These are phyloP conservation scores for Pygoscelis antarcticus DNA, from an alignment of 2,113 vertebrate genomes.

Conservation along the genomic window DNA sequence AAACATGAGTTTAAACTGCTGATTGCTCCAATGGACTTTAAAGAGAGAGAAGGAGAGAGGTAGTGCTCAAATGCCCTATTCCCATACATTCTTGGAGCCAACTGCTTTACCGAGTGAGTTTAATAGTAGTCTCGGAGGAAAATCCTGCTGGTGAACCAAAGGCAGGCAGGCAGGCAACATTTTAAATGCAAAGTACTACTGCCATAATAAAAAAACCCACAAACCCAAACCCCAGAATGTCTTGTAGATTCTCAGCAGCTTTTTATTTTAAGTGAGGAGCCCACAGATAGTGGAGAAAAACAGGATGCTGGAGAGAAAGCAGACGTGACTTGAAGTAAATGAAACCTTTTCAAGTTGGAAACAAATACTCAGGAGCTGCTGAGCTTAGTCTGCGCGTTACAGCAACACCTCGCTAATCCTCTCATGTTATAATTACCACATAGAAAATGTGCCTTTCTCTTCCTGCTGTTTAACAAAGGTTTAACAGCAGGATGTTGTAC, in stretches of 20 bases:
- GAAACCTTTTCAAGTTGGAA: background rate
- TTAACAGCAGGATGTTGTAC: background rate
- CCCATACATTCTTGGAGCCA: background rate
- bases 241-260: background rate
- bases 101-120: background rate
- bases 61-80: background rate
- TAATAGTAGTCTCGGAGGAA: background rate
- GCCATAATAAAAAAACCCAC: background rate
- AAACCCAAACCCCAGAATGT: background rate
- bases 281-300: background rate
- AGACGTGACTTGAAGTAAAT: background rate
- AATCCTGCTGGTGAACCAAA: background rate
- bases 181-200: background rate
- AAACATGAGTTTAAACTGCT: background rate
- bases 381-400: background rate
- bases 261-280: background rate
- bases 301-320: background rate
- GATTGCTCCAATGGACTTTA: background rate
- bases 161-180: background rate
- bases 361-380: background rate
- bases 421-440: accelerated
- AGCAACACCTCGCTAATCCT: background rate
- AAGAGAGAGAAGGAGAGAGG: background rate
- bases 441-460: background rate
- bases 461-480: background rate